phyloP scores from a whole-genome alignment of 37 sponge, comb jelly and placozoan species.

The Ianthella basta region DNA sequence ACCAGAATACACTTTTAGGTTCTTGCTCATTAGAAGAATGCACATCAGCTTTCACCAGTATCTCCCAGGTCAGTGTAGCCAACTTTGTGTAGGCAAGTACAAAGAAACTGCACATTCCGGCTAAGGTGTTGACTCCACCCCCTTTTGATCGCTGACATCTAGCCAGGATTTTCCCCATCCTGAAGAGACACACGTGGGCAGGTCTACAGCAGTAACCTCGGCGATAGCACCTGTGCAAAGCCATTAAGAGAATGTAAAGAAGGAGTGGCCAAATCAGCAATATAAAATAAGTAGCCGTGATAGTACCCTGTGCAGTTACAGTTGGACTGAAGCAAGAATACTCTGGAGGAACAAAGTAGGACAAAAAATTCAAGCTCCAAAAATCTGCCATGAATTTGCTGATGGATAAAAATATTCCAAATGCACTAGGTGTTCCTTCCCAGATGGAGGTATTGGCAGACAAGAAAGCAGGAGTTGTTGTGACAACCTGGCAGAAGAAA shows the following conservation, averaged over 20 bases:
- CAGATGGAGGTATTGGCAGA: too few relatives aligned
- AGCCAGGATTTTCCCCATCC: not conserved
- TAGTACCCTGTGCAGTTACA: not conserved
- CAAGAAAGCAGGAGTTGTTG: slow-evolving; percentile 14
- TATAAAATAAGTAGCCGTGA: not conserved
- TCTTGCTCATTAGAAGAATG: too few relatives aligned
- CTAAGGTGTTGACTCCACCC: not conserved
- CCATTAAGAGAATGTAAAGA: not conserved
- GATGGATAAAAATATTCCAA: not conserved
- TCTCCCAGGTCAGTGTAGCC: not conserved
- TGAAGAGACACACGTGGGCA: not conserved
- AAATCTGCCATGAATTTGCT: not conserved
- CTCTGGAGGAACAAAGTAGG: not conserved
- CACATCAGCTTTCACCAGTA: not conserved
- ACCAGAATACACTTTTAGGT: not conserved
- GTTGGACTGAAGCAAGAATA: not conserved
- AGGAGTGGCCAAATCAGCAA: slow-evolving; percentile 14
- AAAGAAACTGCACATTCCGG: slow-evolving; percentile 12
- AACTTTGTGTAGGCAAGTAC: not conserved
- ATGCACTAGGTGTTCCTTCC: not conserved
- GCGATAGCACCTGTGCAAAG: not conserved
- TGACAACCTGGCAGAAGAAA: slow-evolving; percentile 14
- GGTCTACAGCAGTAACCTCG: not conserved
- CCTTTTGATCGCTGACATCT: not conserved
- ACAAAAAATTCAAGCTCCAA: slow-evolving; percentile 17